A percentile compares a stretch with the other conserved stretches of the same genome.
Evolutionary conservation across 2,888 invertebrate species (phyloP).

Genomic region (Lathronympha strigana): DNA sequence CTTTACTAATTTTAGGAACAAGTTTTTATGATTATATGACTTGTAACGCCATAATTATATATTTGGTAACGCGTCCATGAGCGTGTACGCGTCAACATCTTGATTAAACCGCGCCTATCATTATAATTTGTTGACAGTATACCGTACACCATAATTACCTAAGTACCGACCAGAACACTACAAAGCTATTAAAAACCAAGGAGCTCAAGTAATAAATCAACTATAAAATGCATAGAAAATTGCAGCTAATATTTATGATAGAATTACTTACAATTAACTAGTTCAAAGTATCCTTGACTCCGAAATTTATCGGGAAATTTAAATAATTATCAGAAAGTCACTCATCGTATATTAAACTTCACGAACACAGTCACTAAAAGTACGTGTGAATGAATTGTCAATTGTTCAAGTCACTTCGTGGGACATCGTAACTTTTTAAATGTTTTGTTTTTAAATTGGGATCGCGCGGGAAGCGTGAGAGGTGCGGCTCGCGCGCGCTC

Average conservation of each 20-base stretch:
- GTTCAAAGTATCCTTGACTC: constrained; percentile 38
- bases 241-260: constrained; percentile 31
- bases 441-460: constrained; percentile 48
- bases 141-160: constrained; percentile 34
- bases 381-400: not conserved
- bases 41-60: constrained; percentile 4
- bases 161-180: constrained; percentile 28
- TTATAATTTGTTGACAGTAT: constrained; percentile 30
- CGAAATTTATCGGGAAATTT: constrained; percentile 41
- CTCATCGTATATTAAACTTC: constrained; percentile 11
- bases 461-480: constrained; percentile 49
- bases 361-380: constrained; percentile 33
- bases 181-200: constrained; percentile 42
- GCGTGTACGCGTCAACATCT: constrained; percentile 19
- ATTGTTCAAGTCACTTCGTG: constrained; percentile 56
- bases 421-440: constrained; percentile 55
- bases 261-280: constrained; percentile 39
- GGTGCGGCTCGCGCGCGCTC: constrained; percentile 53
- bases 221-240: constrained; percentile 34
- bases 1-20: not conserved
- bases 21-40: constrained; percentile 9
- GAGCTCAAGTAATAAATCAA: constrained; percentile 41
- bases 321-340: constrained; percentile 35
- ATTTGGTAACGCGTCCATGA: constrained; percentile 16
- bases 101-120: constrained; percentile 20